These are phyloP conservation scores for Xenentodon cancila DNA, from an alignment of 2,797 vertebrate genomes.

Conservation along the genomic window DNA sequence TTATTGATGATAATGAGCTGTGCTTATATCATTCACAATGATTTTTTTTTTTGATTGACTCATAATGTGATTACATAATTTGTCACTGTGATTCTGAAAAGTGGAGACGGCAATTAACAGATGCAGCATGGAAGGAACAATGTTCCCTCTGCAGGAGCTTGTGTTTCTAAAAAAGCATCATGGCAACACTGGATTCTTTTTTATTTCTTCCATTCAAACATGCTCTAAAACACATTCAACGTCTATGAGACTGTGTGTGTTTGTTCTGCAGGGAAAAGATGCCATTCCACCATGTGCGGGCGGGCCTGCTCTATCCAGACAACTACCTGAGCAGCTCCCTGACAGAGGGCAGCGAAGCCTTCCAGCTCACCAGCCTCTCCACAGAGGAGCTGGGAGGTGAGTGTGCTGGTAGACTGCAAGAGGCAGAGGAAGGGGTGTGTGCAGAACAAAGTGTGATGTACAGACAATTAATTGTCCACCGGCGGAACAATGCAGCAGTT, in stretches of 20 bases:
- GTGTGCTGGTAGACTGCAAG: conserved; percentile 25
- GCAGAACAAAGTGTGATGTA: conserved; percentile 42
- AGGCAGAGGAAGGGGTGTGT: not conserved
- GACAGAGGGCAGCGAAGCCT: conserved; percentile 90
- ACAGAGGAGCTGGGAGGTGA: conserved; percentile 95
- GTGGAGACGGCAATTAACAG: conserved; percentile 52
- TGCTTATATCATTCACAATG: conserved; percentile 51
- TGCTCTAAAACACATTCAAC: conserved; percentile 3
- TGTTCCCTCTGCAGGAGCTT: too few relatives aligned
- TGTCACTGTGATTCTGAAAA: conserved; percentile 50
- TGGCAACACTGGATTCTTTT: too few relatives aligned
- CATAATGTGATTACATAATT: conserved; percentile 72
- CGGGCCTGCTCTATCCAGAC: conserved; percentile 95
- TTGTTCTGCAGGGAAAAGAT: conserved; percentile 88
- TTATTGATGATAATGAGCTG: conserved; percentile 2
- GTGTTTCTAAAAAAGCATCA: too few relatives aligned
- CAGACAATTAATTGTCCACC: conserved; percentile 56
- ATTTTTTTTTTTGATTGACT: conserved; percentile 60
- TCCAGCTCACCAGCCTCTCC: conserved; percentile 93
- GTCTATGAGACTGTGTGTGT: conserved; percentile 37
- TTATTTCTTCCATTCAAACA: conserved; percentile 4
- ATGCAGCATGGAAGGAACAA: conserved; percentile 25
- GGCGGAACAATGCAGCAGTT: conserved; percentile 54
- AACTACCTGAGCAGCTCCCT: conserved; percentile 94
- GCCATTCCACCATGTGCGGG: conserved; percentile 97